phyloP scores from a whole-genome alignment of 1,140 invertebrate species.

The Lepidostoma basale region DNA sequence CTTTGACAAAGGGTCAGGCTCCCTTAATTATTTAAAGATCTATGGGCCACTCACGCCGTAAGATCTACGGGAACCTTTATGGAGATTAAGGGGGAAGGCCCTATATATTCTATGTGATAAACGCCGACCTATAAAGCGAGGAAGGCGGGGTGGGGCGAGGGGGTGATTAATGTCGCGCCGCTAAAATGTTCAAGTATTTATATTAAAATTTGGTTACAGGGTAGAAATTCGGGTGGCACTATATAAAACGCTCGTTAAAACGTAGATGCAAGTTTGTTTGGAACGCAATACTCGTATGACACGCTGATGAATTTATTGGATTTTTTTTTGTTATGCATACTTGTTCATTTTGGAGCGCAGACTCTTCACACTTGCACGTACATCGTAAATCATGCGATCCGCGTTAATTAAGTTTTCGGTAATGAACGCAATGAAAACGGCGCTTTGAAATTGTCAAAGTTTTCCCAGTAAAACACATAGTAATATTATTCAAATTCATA shows the following conservation, averaged over 20 bases:
- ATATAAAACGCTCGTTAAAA: slow-evolving; percentile 37
- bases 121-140: slow-evolving; percentile 18
- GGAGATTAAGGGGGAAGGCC: slow-evolving; percentile 42
- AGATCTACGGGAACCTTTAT: slow-evolving; percentile 28
- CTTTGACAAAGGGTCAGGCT: slow-evolving; percentile 33
- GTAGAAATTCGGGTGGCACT: not conserved
- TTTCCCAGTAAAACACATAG: no score
- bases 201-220: slow-evolving; percentile 42
- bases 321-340: not conserved
- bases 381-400: no score
- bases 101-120: slow-evolving; percentile 44
- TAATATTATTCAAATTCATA: no score
- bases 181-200: slow-evolving; percentile 42
- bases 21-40: slow-evolving; percentile 41
- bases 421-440: no score
- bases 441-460: no score
- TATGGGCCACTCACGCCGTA: slow-evolving; percentile 34
- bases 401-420: no score
- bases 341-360: not conserved
- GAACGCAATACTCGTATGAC: not conserved
- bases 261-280: slow-evolving; percentile 19
- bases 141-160: slow-evolving; percentile 15
- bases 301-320: slow-evolving; percentile 5
- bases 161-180: slow-evolving; percentile 41
- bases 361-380: not conserved